Evolutionary conservation across 1,140 invertebrate genomes (phyloP).

Genomic region (Pseudomyrmex cubaensis): DNA sequence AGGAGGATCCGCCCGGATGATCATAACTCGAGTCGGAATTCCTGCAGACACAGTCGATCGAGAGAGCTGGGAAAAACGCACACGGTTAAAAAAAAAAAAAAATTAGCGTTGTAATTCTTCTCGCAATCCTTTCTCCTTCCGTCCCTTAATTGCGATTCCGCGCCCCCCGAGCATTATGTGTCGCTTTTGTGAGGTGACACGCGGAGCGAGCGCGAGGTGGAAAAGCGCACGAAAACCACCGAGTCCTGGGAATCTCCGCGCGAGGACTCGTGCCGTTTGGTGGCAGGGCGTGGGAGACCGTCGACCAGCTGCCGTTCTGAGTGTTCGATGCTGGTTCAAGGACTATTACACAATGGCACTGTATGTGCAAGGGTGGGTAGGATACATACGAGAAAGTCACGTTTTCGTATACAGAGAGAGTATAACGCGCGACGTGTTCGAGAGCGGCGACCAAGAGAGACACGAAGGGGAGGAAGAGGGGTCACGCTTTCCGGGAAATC

Average conservation of each 20-base stretch:
- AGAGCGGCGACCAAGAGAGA: constrained; percentile 38
- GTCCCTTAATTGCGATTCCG: no score
- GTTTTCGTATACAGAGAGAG: constrained; percentile 69
- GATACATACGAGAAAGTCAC: constrained; percentile 71
- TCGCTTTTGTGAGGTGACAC: constrained; percentile 10
- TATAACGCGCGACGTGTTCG: constrained; percentile 36
- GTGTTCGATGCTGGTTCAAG: constrained; percentile 71
- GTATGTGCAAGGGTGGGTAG: constrained; percentile 37
- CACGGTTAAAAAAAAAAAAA: not conserved
- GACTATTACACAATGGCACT: constrained; percentile 72
- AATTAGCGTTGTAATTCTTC: no score
- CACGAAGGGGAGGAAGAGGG: not conserved
- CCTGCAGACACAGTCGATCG: not conserved
- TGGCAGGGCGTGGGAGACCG: constrained; percentile 71
- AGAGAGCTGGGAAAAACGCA: not conserved
- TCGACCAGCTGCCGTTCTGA: constrained; percentile 61
- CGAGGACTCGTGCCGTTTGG: constrained; percentile 71
- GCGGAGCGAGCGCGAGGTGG: not conserved
- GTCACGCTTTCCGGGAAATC: constrained; percentile 50
- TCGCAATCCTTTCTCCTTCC: no score
- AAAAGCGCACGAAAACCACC: constrained; percentile 21
- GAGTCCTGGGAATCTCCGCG: constrained; percentile 67
- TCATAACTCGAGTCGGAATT: not conserved
- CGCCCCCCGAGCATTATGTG: not conserved
- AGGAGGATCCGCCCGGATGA: constrained; percentile 30